phyloP scores from a whole-genome alignment of 2,113 vertebrate species.

The Melanocharis versteri region DNA sequence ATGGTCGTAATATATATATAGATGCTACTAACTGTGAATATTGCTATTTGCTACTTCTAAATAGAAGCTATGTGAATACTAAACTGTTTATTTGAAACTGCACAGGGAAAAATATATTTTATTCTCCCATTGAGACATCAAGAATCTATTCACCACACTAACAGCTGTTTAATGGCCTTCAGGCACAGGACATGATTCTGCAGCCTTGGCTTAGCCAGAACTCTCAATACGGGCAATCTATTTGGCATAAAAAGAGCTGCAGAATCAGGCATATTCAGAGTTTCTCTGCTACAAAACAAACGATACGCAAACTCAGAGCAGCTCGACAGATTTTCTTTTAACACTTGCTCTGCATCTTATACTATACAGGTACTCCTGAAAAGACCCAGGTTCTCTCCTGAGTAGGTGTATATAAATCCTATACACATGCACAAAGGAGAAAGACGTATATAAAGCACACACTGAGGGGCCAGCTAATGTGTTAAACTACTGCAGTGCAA shows the following conservation, averaged over 20 bases:
- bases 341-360: background rate
- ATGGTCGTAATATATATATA: slow-evolving; percentile 14
- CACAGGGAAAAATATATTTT: slow-evolving; percentile 24
- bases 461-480: background rate
- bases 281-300: background rate
- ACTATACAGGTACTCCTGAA: background rate
- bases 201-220: slow-evolving; percentile 18
- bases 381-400: background rate
- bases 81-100: slow-evolving; percentile 32
- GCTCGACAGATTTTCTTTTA: background rate
- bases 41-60: slow-evolving; percentile 53
- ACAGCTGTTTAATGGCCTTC: slow-evolving; percentile 56
- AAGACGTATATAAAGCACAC: background rate
- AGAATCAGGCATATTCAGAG: background rate
- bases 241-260: background rate
- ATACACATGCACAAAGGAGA: background rate
- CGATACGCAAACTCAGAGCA: background rate
- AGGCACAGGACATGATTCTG: background rate
- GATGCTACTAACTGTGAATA: slow-evolving; percentile 52
- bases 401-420: background rate
- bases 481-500: background rate
- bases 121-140: slow-evolving; percentile 45
- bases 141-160: slow-evolving; percentile 43
- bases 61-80: slow-evolving; percentile 46
- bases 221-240: background rate